A percentile compares a stretch with the other conserved stretches of the same genome.
Conservation (phyloP, 2,113 vertebrate species). For the Neodon shergylaensis region DNA sequence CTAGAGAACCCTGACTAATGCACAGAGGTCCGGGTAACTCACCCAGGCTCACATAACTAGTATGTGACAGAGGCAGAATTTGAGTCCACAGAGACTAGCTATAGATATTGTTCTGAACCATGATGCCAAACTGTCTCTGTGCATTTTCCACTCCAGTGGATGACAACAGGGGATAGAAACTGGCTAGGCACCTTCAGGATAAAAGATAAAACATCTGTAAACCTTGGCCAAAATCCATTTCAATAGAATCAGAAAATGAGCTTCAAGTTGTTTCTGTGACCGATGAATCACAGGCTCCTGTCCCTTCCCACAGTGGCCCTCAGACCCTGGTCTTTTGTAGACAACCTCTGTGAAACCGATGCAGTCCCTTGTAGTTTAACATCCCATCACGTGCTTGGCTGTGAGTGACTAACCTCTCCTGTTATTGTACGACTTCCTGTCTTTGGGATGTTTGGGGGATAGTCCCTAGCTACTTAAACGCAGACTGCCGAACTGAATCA, state of each 20-base stretch:
- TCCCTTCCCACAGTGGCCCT: too few relatives aligned
- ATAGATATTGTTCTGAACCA: background rate
- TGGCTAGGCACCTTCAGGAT: background rate
- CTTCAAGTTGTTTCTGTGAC: background rate
- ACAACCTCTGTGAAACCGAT: background rate
- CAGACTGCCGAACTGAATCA: background rate
- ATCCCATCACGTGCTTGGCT: background rate
- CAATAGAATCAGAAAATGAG: background rate
- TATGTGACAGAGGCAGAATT: background rate
- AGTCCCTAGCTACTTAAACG: background rate
- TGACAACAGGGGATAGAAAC: background rate
- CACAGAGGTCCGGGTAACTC: background rate
- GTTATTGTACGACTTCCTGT: background rate
- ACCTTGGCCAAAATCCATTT: background rate
- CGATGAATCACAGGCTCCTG: background rate
- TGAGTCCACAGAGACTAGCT: constrained; percentile 3
- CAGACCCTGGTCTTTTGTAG: background rate
- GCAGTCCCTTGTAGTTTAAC: background rate
- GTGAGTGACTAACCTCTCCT: background rate
- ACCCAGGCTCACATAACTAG: background rate
- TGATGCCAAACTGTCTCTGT: background rate
- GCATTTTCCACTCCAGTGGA: background rate
- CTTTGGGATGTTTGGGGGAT: too few relatives aligned
- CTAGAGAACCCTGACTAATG: background rate
- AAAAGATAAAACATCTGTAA: background rate